Evolutionary conservation across 2,888 invertebrate genomes (phyloP), one percentile per base, ranked within the genome.

Genomic region (Spilarctia lutea): DNA sequence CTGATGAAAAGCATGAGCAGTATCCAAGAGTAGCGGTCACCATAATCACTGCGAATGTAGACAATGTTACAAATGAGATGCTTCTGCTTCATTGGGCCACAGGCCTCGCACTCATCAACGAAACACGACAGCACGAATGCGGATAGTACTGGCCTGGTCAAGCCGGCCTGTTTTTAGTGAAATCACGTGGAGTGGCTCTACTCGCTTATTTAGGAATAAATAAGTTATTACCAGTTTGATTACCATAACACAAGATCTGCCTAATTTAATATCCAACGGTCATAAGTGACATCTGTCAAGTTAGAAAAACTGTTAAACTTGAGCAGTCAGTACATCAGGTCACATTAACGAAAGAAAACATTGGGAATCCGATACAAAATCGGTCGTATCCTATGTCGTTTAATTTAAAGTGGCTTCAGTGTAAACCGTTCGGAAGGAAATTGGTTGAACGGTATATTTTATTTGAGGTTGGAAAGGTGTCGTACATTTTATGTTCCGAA

Each of bases 371-470:
- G 63, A 30, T 30, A 30, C 27, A 30, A 30, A 16, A 30, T 18
- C 30, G 30, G 30, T 63, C 16, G 63, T 27, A 30, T 13, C 18
- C 35, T 4, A 65, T 35, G 4, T 68, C 68, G 68, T 3, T 45
- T 20, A 56, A 7, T n/a, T 3, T 56, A 69, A 69, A 52, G 24
- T 2, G 2, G 20, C 6, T 35, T 30, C 56, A 56, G 39, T 67
- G 39, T 35, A 42, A 39, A 39, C 65, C 27, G 56, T 66, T 30
- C 45, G 39, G 11, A 6, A 39, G 42, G 27, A 67, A 67, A 72
- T 72, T 67, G 72, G 56, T 60, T 18, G 30, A 67, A 67, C 39
- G 56, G 35, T 67, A 27, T 60, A 60, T 66, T 72, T 48, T 72
- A 72, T 42, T 65, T 35, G 20, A 67, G 66, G 66, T 45, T 30